Base-by-base conservation (phyloP, 1,140 invertebrate species). In the Belonocnema kinseyi region DNA sequence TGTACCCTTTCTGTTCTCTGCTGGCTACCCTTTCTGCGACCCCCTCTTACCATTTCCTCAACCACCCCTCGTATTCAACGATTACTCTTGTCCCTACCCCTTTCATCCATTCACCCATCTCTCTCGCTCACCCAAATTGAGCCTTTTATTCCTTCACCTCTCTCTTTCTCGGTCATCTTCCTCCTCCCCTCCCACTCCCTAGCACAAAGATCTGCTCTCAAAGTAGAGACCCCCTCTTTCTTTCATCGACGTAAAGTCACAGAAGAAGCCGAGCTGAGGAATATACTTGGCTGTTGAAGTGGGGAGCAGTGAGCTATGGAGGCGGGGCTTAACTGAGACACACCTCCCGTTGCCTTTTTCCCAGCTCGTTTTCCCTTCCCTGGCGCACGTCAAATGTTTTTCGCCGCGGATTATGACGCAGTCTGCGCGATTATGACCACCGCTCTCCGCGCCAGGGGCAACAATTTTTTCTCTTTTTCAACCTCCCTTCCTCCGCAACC, bases 371-470 rank as follows among this genome's bases (percentile, higher is more conserved):
- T 78, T 80, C 79, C 84, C 81, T 78, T 81, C 76, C 75, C 81
- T 77, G 77, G 80, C 74, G 84, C 85, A 90, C 88, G 86, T 90
- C 88, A 90, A 91, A 90, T 87, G 90, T 91, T 90, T 91, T 91
- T 90, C 88, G 88, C 88, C 89, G 85, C 88, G 87, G 90, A 91
- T 91, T 91, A 91, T 91, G 89, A 91, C 90, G 89, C 90, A 89
- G 86, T 87, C 89, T 91, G 90, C 86, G 90, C 89, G 90, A 91
- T 91, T 91, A 91, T 88, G 87, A 91, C 86, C 90, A 88, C 88
- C 86, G 78, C 79, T 78, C 77, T 82, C 50, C 73, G 73, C 73
- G 50, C 73, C 56, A 76, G 66, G 14, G 72, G 21, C 61, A 66
- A 66, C 33, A 66, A n/a, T 74, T 70, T 80, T 81, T 75, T 58